Conservation (phyloP, 2,888 invertebrate species). For the Hymenopus coronatus region DNA sequence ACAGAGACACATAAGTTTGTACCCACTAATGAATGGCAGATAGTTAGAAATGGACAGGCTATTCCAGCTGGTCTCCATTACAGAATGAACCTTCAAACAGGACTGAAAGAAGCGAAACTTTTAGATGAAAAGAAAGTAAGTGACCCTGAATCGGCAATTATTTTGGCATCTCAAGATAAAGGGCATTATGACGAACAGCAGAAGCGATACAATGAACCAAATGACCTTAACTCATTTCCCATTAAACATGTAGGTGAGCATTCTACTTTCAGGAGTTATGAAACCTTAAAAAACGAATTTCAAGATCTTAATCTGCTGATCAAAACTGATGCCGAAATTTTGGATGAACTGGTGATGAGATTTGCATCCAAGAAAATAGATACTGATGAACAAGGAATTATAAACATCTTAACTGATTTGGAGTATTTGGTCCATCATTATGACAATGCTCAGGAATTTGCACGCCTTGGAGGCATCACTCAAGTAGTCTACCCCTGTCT, state of each 20-base stretch:
- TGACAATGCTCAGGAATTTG: slow-evolving; percentile 71
- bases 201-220: neutral
- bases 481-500: slow-evolving; percentile 51
- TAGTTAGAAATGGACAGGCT: slow-evolving; percentile 62
- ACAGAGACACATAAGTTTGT: slow-evolving; percentile 46
- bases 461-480: slow-evolving; percentile 56
- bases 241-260: neutral
- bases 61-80: slow-evolving; percentile 74
- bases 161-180: neutral
- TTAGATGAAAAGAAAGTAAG: slow-evolving; percentile 47
- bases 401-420: slow-evolving; percentile 59
- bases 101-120: slow-evolving; percentile 70
- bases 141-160: neutral
- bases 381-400: slow-evolving; percentile 44
- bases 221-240: neutral
- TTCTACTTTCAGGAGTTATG: slow-evolving; percentile 54
- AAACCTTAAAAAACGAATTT: slow-evolving; percentile 65
- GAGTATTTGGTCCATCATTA: slow-evolving; percentile 75
- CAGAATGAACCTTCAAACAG: slow-evolving; percentile 71
- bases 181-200: neutral
- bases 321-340: slow-evolving; percentile 66
- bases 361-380: slow-evolving; percentile 43
- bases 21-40: slow-evolving; percentile 63
- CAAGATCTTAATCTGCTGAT: slow-evolving; percentile 59
- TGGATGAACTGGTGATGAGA: slow-evolving; percentile 54